These are phyloP conservation scores for Mellilla xanthometata DNA, from an alignment of 2,888 invertebrate species.

Conservation along the genomic window DNA sequence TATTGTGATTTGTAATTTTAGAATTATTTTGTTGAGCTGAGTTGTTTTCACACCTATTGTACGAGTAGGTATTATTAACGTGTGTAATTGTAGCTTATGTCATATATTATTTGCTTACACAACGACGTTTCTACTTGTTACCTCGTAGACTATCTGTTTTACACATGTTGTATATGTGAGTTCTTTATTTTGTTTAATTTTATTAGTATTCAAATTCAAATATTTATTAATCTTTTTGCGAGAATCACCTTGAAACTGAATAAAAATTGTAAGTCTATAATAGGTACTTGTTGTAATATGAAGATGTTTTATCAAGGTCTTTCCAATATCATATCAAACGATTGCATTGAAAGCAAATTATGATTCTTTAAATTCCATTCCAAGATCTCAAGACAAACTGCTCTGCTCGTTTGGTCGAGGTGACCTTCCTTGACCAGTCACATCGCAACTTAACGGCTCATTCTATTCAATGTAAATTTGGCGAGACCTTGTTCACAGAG, in stretches of 20 bases:
- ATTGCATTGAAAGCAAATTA: no score
- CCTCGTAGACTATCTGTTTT: no score
- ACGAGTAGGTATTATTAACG: neutral
- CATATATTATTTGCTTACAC: conserved; percentile 24
- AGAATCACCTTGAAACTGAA: no score
- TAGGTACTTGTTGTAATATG: no score
- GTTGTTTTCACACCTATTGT: conserved; percentile 28
- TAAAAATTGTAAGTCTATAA: no score
- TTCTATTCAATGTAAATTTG: conserved; percentile 75
- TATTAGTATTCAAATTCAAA: no score
- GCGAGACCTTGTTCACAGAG: conserved; percentile 54
- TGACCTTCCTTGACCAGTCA: conserved; percentile 69
- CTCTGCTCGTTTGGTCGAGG: conserved; percentile 65
- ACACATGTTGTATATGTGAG: no score
- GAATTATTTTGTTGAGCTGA: conserved; percentile 30
- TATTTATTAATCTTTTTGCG: no score
- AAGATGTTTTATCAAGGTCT: no score
- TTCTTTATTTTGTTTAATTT: no score
- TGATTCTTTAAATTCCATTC: conserved; percentile 14
- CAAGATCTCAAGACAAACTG: conserved; percentile 43
- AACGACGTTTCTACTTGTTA: conserved; percentile 12
- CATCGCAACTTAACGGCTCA: conserved; percentile 63
- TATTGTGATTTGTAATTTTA: conserved; percentile 39
- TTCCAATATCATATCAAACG: no score
- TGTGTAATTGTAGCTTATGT: conserved; percentile 27